phyloP scores from a whole-genome alignment of 2,113 vertebrate genomes.

The Dendropsophus ebraccatus region DNA sequence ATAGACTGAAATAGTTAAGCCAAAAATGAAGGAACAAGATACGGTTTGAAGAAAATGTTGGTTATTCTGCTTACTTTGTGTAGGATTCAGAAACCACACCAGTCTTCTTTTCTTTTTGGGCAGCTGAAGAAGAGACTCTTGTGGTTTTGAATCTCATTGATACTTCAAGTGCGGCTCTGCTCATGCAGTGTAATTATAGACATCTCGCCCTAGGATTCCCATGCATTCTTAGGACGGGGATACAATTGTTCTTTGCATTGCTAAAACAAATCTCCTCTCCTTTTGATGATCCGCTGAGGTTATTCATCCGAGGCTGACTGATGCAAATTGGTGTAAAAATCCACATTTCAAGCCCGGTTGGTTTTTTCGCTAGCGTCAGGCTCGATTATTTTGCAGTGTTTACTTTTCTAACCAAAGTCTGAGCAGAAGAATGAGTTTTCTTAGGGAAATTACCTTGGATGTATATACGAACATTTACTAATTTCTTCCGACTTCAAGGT shows the following conservation, averaged over 20 bases:
- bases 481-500: neutral
- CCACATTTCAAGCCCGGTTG: constrained; percentile 15
- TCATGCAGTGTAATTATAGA: constrained; percentile 47
- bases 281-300: constrained; percentile 43
- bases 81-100: constrained; percentile 48
- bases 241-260: constrained; percentile 53
- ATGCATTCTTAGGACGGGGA: constrained; percentile 56
- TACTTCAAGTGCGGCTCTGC: constrained; percentile 51
- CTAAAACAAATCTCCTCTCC: constrained; percentile 47
- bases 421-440: neutral
- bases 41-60: constrained; percentile 25
- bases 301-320: constrained; percentile 22
- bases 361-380: constrained; percentile 23
- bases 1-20: constrained; percentile 31
- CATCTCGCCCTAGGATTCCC: constrained; percentile 47
- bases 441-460: neutral
- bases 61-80: constrained; percentile 46
- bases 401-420: neutral
- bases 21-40: constrained; percentile 38
- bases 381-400: constrained; percentile 15
- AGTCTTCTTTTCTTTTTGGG: constrained; percentile 48
- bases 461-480: neutral
- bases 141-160: constrained; percentile 54
- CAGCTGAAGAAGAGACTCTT: constrained; percentile 55
- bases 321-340: constrained; percentile 45